These are phyloP conservation scores for Orthosia incerta DNA, from an alignment of 2,888 invertebrate genomes.

Conservation along the genomic window DNA sequence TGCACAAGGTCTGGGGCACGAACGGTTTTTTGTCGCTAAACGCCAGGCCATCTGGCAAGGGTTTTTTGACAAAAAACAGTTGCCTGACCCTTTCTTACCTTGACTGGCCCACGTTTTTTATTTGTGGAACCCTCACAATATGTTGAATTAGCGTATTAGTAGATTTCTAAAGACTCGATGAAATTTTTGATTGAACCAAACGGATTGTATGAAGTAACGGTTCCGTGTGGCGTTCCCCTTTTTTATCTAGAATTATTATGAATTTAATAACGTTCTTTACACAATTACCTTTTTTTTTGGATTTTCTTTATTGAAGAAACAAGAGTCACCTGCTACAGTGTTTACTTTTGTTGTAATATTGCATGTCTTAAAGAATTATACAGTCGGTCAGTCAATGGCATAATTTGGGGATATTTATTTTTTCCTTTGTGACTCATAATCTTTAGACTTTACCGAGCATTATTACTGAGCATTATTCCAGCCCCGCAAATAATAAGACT, in stretches of 20 bases:
- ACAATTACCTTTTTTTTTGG: constrained; percentile 60
- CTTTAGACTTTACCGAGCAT: too few species aligned
- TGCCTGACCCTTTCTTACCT: constrained; percentile 91
- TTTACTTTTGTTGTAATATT: constrained; percentile 39
- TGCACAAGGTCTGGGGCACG: constrained; percentile 85
- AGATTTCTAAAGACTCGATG: constrained; percentile 88
- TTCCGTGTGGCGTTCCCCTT: constrained; percentile 77
- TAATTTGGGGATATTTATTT: background rate
- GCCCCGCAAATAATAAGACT: too few species aligned
- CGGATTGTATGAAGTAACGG: constrained; percentile 88
- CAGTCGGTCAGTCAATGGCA: background rate
- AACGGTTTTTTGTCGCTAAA: constrained; percentile 89
- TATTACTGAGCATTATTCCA: too few species aligned
- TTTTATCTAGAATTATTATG: constrained; percentile 75
- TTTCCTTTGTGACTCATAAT: background rate
- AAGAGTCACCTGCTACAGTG: constrained; percentile 54
- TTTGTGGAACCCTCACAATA: constrained; percentile 86
- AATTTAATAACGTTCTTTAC: constrained; percentile 75
- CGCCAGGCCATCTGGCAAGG: constrained; percentile 89
- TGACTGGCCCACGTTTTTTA: constrained; percentile 87
- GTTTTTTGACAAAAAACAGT: constrained; percentile 85
- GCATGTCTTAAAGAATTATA: constrained; percentile 31
- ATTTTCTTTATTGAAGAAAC: constrained; percentile 53
- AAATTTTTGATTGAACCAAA: constrained; percentile 90
- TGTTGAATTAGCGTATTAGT: constrained; percentile 90